A percentile compares a stretch with the other conserved stretches of the same genome.
Evolutionary conservation across 1,140 invertebrate species (phyloP).

Genomic region (Asbolus verrucosus): DNA sequence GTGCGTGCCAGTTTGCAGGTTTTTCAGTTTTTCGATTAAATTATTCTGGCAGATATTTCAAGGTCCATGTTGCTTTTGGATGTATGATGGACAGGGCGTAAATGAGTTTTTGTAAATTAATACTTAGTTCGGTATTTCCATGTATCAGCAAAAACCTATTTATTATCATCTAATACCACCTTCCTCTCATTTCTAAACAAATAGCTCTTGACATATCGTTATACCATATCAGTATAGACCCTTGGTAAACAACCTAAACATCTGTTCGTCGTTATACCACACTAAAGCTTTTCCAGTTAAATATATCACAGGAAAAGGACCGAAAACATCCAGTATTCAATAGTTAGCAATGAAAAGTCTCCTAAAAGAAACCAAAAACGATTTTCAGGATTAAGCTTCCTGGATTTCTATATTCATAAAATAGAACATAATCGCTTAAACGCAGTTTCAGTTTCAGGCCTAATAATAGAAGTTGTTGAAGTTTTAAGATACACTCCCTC

Average conservation of each 20-base stretch:
- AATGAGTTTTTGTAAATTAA: constrained; percentile 1
- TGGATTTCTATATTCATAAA: no score
- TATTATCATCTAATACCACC: constrained; percentile 5
- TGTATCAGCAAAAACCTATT: constrained; percentile 7
- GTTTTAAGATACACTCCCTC: no score
- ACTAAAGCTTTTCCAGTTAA: not conserved
- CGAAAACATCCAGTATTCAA: no score
- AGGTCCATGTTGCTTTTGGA: not conserved
- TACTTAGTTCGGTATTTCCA: not conserved
- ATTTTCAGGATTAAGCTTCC: no score
- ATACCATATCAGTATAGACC: constrained; percentile 1
- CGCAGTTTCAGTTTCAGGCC: no score
- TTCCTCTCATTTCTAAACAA: constrained; percentile 1
- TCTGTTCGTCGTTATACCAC: not conserved
- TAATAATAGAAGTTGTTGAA: no score
- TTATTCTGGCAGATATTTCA: constrained; percentile 5
- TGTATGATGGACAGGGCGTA: constrained; percentile 2
- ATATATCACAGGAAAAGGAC: not conserved
- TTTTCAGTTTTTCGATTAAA: not conserved
- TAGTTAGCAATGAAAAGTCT: no score
- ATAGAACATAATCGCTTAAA: no score
- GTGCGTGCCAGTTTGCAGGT: not conserved
- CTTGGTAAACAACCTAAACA: not conserved
- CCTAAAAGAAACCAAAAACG: no score
- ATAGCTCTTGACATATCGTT: not conserved